Conservation (phyloP, 1,140 invertebrate genomes). For the Neotoxoptera formosana region DNA sequence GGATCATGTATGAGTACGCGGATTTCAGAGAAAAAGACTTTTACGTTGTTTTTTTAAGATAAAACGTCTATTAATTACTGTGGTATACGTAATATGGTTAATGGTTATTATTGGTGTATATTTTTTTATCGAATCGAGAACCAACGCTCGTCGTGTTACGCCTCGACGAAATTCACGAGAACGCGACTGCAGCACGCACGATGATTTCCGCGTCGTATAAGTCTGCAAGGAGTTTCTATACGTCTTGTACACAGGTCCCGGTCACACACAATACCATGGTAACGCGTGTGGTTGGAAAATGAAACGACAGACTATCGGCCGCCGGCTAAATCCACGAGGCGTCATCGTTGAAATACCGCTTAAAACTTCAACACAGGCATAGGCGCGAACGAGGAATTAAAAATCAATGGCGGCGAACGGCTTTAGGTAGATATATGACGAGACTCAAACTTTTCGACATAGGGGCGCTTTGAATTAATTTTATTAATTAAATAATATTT, state of each 20-base stretch:
- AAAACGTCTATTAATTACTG: too few species aligned
- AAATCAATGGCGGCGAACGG: not conserved
- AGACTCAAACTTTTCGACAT: not conserved
- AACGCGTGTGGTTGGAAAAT: not conserved
- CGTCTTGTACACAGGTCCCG: not conserved
- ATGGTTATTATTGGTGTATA: too few species aligned
- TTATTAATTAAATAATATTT: not conserved
- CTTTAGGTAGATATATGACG: too few species aligned
- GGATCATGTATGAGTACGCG: too few species aligned
- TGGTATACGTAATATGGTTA: too few species aligned
- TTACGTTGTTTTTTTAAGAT: too few species aligned
- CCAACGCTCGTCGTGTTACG: too few species aligned
- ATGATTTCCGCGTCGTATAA: not conserved
- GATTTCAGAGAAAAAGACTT: too few species aligned
- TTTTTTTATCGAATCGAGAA: too few species aligned
- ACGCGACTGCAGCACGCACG: not conserved
- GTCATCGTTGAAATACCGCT: not conserved
- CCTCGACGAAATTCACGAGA: not conserved
- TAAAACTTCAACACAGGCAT: not conserved
- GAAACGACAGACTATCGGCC: not conserved
- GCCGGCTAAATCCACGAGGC: not conserved
- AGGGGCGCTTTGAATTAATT: not conserved
- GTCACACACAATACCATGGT: not conserved
- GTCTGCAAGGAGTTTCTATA: not conserved
- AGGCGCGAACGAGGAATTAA: not conserved